Conservation (phyloP, 2,888 invertebrate species). For the Clanis bilineata region DNA sequence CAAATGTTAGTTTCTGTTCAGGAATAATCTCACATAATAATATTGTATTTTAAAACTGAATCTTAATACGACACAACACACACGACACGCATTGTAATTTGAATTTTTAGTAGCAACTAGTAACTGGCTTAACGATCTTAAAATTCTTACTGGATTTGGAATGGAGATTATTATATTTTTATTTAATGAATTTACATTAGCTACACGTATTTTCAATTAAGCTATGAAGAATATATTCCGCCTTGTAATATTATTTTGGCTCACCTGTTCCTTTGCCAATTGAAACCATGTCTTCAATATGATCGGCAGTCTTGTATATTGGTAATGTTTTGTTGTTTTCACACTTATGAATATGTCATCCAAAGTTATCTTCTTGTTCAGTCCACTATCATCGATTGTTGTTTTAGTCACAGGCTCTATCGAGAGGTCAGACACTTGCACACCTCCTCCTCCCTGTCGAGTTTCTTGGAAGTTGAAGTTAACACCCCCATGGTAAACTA, state of each 20-base stretch:
- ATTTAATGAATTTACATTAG: not conserved
- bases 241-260: slow-evolving; percentile 16
- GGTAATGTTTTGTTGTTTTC: slow-evolving; percentile 95
- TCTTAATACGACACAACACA: no score
- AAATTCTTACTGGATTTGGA: not conserved
- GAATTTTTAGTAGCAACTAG: not conserved
- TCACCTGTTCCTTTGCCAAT: slow-evolving; percentile 94
- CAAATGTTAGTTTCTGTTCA: not conserved
- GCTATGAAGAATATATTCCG: not conserved
- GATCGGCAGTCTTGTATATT: slow-evolving; percentile 90
- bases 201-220: not conserved
- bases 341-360: slow-evolving; percentile 97
- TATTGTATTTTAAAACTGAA: no score
- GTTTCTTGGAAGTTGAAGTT: slow-evolving; percentile 76
- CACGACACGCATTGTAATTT: no score
- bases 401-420: slow-evolving; percentile 80
- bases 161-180: not conserved
- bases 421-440: slow-evolving; percentile 70
- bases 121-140: not conserved
- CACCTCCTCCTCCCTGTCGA: slow-evolving; percentile 61
- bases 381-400: slow-evolving; percentile 60
- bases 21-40: no score
- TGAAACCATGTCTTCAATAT: slow-evolving; percentile 98
- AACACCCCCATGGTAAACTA: slow-evolving; percentile 83
- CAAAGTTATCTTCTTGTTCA: slow-evolving; percentile 84